Evolutionary conservation across 2,888 invertebrate genomes (phyloP), one percentile per base, ranked within the genome.

Genomic region (Drosophila leonis): DNA sequence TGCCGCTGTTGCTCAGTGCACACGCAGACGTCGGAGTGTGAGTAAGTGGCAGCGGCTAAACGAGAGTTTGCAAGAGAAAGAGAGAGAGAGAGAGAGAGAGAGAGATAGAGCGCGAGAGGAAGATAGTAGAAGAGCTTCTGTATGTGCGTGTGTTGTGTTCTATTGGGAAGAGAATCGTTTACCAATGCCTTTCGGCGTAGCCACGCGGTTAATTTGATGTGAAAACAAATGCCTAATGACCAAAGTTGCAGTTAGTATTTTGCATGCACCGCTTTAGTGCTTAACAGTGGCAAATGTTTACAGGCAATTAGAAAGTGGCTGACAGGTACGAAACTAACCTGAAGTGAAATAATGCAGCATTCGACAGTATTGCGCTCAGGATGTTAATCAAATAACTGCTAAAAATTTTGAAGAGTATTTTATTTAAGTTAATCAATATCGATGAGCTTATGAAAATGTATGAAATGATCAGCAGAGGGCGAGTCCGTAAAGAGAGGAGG

Each of bases 151-250:
- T 56, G 24, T 35, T 6, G 12, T 31, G 31, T 13, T 12, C 13
- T 15, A 13, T 49, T 18, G 31, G 33, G 29, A 24, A 33, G 49
- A 13, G 49, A 31, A 9, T 51, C 56, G 44, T 55, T 63, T 41
- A 41, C 56, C 56, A 72, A 55, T 69, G 69, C 41, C 56, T 59
- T 69, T 73, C 63, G 69, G 75, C 75, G 72, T 72, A 66, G 72
- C 70, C 69, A 54, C 72, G 86, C 80, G 73, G 82, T 75, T 90
- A 76, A 90, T 90, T 88, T 83, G 72, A 88, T 78, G 76, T 65
- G 76, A 80, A 83, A 86, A 88, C 89, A 90, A 88, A 86, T 79
- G 83, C 72, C 80, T 88, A 86, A 90, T 86, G 86, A 72, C 69
- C 75, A 78, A 82, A 89, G 55, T 81, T 89, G 68, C 77, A 67